Base-by-base conservation (phyloP, 2,113 vertebrate genomes). In the Oriolus oriolus region DNA sequence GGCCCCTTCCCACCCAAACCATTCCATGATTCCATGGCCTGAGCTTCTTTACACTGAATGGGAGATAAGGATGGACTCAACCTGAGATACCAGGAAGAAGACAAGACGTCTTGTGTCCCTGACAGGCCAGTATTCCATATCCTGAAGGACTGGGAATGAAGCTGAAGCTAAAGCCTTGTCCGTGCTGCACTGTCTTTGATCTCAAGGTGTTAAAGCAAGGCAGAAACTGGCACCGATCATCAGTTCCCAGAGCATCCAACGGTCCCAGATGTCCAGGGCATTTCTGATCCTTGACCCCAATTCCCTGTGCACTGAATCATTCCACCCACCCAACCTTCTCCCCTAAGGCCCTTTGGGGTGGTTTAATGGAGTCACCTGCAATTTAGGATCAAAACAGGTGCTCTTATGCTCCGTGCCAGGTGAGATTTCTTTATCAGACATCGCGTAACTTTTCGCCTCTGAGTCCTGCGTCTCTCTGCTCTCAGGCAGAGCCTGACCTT, bases 361-460 rank as follows among this genome's bases (percentile, higher is more conserved):
- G 11, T 70, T 79, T 42, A 20, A 33, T 45, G 44, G 39, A 20
- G 28, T 28, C 59, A 16, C 23, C 35, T 57, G 39, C 50, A 31
- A 4, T 16, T 26, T n/a, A 23, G 71, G 60, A 17, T 61, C 56
- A 24, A 6, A 50, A 4, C 3, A 2, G 20, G 11, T 16, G 27
- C 20, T 65, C 65, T 69, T 42, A 3, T 1, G 20, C 20, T 63
- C 61, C 0, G 0, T 33, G 21, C 61, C 33, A 56, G 60, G 30
- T 54, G 21, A 21, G 60, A 21, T 17, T 26, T 54, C 49, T 30
- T 16, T 26, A 5, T 26, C 60, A 37, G 33, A 22, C 26, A 6
- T 35, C 1, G 0, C 0, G 0, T 65, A 41, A 31, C 23, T 65
- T 54, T 49, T 41, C 9, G 1, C 19, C 22, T 78, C 65, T 41